Evolutionary conservation across 2,113 vertebrate species (phyloP), one percentile per base, ranked within the genome.

Genomic region (Sinocyclocheilus anophthalmus): DNA sequence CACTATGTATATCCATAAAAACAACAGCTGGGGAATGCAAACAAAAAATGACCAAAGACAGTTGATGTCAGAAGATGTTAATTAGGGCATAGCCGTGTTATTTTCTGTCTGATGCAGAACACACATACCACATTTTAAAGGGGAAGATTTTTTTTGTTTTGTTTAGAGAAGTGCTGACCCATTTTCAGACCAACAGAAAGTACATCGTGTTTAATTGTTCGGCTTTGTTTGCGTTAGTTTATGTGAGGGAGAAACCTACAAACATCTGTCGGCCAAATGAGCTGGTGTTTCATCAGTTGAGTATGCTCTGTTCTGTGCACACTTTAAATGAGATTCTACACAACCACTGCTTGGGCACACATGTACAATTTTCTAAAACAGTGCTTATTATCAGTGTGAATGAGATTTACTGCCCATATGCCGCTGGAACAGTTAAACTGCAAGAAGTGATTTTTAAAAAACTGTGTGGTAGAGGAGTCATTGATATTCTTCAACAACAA

Each of bases 251-350:
- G 83, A 88, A 76, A 75, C 77, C 50, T 73, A 76, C 45, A 80
- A 88, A 85, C 87, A 88, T 85, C 83, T 85, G 87, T 75, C 72
- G 14, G 11, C 87, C 87, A 88, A 88, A 84, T 88, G 87, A 87
- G 83, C 82, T 79, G 76, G 77, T 87, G 76, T 67, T 82, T 76
- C 75, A 85, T 82, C 81, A 55, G 81, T 83, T 5, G 69, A 73
- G 81, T 83, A 83, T 83, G 81, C 69, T 73, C 65, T 73, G 50
- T 84, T 78, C 80, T 78, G 50, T 55, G 83, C 69, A 50, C 77
- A 48, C 77, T 88, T 85, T 83, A 85, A 78, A 82, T 69, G 26
- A 82, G 63, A 82, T 82, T 11, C 63, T 82, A 82, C 63, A 53
- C 80, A 82, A 82, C 63, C 65, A 53, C 63, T 70, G 45, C 61